phyloP scores from a whole-genome alignment of 2,797 vertebrate genomes.

The Hybognathus amarus region DNA sequence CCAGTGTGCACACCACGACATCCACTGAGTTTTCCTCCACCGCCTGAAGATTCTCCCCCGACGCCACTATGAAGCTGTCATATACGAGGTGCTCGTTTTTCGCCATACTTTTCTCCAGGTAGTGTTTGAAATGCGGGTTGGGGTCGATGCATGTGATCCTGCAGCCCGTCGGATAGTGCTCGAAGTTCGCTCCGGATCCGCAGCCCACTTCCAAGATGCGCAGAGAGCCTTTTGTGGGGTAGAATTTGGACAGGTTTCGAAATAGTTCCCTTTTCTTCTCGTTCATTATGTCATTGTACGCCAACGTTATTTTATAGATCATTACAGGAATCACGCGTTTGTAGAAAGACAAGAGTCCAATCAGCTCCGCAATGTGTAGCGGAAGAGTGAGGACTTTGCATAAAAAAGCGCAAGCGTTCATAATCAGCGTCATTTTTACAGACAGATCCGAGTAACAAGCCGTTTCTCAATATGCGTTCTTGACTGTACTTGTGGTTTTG shows the following conservation, averaged over 20 bases:
- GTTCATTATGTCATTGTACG: slow-evolving; percentile 73
- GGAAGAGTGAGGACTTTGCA: slow-evolving; percentile 67
- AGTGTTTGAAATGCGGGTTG: slow-evolving; percentile 72
- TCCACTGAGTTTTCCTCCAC: slow-evolving; percentile 79
- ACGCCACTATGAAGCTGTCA: slow-evolving; percentile 73
- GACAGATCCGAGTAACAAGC: neutral
- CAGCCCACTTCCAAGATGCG: slow-evolving; percentile 77
- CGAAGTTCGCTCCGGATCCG: slow-evolving; percentile 75
- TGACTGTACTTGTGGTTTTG: no score
- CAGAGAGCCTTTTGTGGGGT: slow-evolving; percentile 52
- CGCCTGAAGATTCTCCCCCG: slow-evolving; percentile 79
- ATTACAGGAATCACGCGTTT: slow-evolving; percentile 75
- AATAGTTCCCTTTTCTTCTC: slow-evolving; percentile 76
- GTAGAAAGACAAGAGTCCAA: slow-evolving; percentile 70
- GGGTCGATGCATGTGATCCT: slow-evolving; percentile 76
- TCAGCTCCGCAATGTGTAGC: slow-evolving; percentile 63
- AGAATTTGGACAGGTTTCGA: slow-evolving; percentile 66
- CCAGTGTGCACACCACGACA: slow-evolving; percentile 82
- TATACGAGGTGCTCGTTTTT: slow-evolving; percentile 77
- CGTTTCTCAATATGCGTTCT: no score
- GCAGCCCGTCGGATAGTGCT: slow-evolving; percentile 72
- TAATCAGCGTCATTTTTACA: slow-evolving; percentile 34
- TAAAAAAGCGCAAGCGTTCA: slow-evolving; percentile 55
- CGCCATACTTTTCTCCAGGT: slow-evolving; percentile 70
- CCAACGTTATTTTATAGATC: slow-evolving; percentile 39